Percentiles rank a stretch among this genome's conserved stretches.
Evolutionary conservation across 2,888 invertebrate species (phyloP).

Genomic region (Labia minor): DNA sequence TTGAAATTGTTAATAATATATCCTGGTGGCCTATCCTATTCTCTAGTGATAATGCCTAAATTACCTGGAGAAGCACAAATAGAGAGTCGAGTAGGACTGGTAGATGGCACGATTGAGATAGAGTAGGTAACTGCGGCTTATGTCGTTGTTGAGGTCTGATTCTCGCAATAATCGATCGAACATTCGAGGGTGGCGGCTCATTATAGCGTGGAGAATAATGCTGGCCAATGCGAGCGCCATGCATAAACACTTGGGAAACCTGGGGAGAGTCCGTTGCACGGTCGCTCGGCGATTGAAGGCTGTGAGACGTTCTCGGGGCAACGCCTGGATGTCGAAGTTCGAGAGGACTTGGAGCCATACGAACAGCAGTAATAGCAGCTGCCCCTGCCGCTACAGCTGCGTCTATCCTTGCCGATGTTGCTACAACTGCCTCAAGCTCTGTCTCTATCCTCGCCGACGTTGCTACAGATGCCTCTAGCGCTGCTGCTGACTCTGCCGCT

Average conservation of each 20-base stretch:
- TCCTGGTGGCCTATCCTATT: not conserved
- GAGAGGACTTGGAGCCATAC: conserved; percentile 50
- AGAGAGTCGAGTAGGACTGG: conserved; percentile 74
- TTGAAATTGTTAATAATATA: too few relatives aligned
- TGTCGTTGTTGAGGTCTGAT: conserved; percentile 33
- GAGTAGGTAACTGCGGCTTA: conserved; percentile 46
- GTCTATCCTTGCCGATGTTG: too few relatives aligned
- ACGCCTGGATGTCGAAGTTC: conserved; percentile 50
- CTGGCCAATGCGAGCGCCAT: conserved; percentile 20
- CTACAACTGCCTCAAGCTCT: too few relatives aligned
- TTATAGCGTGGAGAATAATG: conserved; percentile 39
- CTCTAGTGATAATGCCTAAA: conserved; percentile 26
- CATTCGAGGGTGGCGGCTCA: conserved; percentile 52
- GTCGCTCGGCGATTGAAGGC: conserved; percentile 45
- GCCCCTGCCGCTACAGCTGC: too few relatives aligned
- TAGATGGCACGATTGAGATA: conserved; percentile 65
- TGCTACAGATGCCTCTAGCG: too few relatives aligned
- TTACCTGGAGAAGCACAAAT: conserved; percentile 61
- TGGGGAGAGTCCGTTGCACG: conserved; percentile 57
- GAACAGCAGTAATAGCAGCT: conserved; percentile 36
- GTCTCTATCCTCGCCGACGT: too few relatives aligned
- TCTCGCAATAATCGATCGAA: conserved; percentile 35
- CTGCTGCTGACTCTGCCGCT: too few relatives aligned
- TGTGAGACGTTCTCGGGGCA: conserved; percentile 37
- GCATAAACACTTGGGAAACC: conserved; percentile 50